Evolutionary conservation across 2,888 invertebrate genomes (phyloP).

Genomic region (Heliconius ethilla): DNA sequence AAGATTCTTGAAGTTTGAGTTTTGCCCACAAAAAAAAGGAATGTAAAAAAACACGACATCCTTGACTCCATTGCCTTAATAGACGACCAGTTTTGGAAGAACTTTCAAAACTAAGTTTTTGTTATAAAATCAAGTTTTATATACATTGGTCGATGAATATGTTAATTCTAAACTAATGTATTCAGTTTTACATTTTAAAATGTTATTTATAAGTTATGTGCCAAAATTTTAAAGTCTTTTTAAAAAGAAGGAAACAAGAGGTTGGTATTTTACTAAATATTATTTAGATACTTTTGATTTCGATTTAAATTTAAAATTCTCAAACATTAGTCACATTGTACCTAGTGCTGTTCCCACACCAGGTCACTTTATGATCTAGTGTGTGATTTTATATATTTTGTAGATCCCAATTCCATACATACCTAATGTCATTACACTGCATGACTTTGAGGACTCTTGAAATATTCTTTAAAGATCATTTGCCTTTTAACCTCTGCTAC

Average conservation of each 20-base stretch:
- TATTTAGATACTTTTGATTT: background rate
- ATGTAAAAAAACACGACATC: constrained; percentile 32
- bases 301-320: background rate
- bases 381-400: background rate
- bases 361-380: too few species aligned
- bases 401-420: background rate
- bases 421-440: constrained; percentile 3
- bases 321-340: too few species aligned
- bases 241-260: background rate
- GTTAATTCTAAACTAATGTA: constrained; percentile 28
- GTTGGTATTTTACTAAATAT: background rate
- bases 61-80: constrained; percentile 39
- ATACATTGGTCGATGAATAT: constrained; percentile 26
- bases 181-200: constrained; percentile 20
- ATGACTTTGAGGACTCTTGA: background rate
- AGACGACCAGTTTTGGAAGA: constrained; percentile 28
- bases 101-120: constrained; percentile 25
- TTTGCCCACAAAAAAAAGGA: constrained; percentile 19
- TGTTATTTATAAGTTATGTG: constrained; percentile 19
- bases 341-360: too few species aligned
- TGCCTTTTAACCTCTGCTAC: constrained; percentile 20
- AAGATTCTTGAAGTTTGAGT: constrained; percentile 10
- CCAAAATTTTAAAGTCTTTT: constrained; percentile 4
- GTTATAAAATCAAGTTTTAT: constrained; percentile 26
- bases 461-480: constrained; percentile 17